Percentiles rank a stretch among this genome's conserved stretches.
Conservation (phyloP, 2,113 vertebrate species). For the Clarias batrachus region DNA sequence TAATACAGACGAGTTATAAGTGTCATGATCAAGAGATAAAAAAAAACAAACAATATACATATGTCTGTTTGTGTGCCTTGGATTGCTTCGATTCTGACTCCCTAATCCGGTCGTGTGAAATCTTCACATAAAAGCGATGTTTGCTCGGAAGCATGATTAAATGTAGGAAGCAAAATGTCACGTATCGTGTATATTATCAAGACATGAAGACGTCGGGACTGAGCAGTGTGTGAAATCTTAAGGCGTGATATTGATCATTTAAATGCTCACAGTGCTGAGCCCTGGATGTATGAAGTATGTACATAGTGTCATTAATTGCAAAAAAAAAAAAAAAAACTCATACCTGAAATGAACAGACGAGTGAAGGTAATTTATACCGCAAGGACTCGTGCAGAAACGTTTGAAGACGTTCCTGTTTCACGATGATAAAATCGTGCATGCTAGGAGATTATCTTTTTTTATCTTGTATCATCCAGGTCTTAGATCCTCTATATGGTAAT, state of each 20-base stretch:
- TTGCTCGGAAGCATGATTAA: background rate
- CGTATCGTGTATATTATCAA: background rate
- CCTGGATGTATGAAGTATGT: background rate
- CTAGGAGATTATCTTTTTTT: background rate
- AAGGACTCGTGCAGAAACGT: background rate
- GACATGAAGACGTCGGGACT: background rate
- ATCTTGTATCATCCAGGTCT: background rate
- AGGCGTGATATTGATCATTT: background rate
- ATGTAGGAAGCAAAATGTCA: background rate
- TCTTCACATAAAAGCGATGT: too few species aligned
- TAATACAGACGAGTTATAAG: background rate
- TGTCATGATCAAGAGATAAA: background rate
- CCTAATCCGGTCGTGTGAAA: background rate
- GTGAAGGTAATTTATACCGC: background rate
- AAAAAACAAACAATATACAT: background rate
- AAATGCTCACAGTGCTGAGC: background rate
- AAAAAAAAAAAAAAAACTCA: background rate
- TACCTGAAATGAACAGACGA: background rate
- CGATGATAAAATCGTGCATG: background rate
- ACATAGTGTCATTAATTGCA: background rate
- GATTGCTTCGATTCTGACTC: background rate
- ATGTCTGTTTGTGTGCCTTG: background rate
- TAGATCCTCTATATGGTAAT: background rate
- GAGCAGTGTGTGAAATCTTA: background rate
- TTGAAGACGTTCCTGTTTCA: background rate